phyloP scores from a whole-genome alignment of 2,113 vertebrate genomes.

The Rhadina sibilatrix region DNA sequence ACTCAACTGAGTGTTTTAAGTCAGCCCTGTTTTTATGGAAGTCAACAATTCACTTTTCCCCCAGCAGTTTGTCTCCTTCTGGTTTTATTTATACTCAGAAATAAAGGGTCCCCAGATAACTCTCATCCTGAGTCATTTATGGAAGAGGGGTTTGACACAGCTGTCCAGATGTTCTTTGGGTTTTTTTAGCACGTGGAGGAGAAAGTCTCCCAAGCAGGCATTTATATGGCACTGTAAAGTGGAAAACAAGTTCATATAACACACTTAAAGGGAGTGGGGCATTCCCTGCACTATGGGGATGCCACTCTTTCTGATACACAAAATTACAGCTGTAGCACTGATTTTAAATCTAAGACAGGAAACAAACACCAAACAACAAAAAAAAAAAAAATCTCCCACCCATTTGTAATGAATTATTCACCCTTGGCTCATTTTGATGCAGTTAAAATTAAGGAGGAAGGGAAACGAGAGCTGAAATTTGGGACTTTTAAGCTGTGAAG shows the following conservation, averaged over 20 bases:
- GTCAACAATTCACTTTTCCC: neutral
- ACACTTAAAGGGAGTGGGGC: neutral
- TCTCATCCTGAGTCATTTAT: neutral
- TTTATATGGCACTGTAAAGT: neutral
- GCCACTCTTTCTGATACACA: neutral
- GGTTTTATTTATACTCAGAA: neutral
- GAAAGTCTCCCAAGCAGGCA: neutral
- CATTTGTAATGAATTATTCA: neutral
- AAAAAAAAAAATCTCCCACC: neutral
- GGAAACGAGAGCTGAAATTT: neutral
- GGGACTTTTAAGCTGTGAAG: neutral
- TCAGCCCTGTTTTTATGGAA: neutral
- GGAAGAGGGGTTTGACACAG: neutral
- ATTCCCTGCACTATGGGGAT: neutral
- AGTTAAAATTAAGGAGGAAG: neutral
- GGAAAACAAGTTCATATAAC: neutral
- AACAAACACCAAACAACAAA: neutral
- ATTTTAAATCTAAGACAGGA: neutral
- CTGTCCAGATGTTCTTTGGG: neutral
- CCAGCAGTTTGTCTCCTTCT: neutral
- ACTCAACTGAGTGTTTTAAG: neutral
- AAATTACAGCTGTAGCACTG: neutral
- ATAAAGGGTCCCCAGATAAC: neutral
- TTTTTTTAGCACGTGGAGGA: neutral
- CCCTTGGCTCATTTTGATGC: neutral